These are phyloP conservation scores for Oryctolagus cuniculus DNA, from an alignment of 2,113 vertebrate species.

Conservation along the genomic window DNA sequence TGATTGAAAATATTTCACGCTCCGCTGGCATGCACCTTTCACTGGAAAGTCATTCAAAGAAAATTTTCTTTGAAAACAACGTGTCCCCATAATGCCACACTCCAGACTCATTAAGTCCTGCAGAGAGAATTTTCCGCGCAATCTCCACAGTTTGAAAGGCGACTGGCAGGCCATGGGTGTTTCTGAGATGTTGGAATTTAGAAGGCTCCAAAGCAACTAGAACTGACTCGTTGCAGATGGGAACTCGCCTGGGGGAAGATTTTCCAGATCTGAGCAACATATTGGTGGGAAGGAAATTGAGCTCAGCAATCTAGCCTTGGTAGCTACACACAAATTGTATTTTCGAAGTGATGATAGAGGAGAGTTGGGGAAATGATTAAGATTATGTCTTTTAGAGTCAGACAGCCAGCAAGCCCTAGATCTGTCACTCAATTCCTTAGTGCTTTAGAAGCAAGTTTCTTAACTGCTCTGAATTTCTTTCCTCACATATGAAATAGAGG, in stretches of 20 bases:
- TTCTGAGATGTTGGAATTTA: fast-evolving
- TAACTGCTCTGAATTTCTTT: neutral
- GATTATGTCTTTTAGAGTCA: neutral
- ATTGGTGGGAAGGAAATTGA: neutral
- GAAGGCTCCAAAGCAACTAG: neutral
- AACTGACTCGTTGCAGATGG: neutral
- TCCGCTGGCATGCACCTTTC: neutral
- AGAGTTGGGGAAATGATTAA: slow-evolving; percentile 8
- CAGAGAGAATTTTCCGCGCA: neutral
- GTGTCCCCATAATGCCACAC: too few species aligned
- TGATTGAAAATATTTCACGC: neutral
- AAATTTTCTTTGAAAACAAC: neutral
- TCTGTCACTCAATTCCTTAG: neutral
- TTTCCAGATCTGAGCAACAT: slow-evolving; percentile 1
- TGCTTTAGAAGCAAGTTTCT: neutral
- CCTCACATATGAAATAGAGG: neutral
- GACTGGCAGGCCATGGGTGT: neutral
- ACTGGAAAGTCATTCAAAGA: neutral
- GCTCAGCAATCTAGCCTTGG: neutral
- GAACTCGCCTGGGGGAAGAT: neutral
- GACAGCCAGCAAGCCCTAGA: neutral
- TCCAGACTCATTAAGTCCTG: neutral
- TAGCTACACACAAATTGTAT: neutral
- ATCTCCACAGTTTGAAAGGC: neutral
- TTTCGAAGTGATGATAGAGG: neutral